phyloP scores from a whole-genome alignment of 2,113 vertebrate species.

The Cavia porcellus region DNA sequence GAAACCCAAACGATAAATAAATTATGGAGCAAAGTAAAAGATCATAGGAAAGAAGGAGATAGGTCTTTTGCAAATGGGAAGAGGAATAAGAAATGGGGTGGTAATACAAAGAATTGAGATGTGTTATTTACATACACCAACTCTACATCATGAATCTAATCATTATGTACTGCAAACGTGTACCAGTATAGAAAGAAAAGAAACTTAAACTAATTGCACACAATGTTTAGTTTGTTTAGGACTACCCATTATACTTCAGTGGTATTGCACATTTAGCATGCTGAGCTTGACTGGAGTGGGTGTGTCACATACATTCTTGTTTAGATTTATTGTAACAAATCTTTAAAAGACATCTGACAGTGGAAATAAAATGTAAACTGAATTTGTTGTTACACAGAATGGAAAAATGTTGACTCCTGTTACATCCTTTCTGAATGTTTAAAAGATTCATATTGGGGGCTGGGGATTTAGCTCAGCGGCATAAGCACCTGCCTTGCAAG shows the following conservation, averaged over 20 bases:
- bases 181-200: background rate
- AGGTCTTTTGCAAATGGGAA: background rate
- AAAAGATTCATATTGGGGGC: background rate
- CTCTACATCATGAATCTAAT: background rate
- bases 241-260: background rate
- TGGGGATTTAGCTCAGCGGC: too few species aligned
- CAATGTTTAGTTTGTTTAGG: background rate
- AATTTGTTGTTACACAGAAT: constrained; percentile 27
- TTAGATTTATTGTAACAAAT: constrained; percentile 20
- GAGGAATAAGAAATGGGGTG: background rate
- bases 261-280: background rate
- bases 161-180: background rate
- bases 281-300: background rate
- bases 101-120: background rate
- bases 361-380: background rate
- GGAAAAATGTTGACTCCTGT: constrained; percentile 1
- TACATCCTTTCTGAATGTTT: background rate
- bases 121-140: background rate
- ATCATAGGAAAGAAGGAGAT: background rate
- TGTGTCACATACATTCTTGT: background rate
- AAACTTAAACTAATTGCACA: background rate
- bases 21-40: background rate
- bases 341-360: background rate
- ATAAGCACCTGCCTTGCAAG: too few species aligned
- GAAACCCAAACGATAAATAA: background rate